Conservation (phyloP, 2,888 invertebrate genomes). For the Watsonalla cultraria region DNA sequence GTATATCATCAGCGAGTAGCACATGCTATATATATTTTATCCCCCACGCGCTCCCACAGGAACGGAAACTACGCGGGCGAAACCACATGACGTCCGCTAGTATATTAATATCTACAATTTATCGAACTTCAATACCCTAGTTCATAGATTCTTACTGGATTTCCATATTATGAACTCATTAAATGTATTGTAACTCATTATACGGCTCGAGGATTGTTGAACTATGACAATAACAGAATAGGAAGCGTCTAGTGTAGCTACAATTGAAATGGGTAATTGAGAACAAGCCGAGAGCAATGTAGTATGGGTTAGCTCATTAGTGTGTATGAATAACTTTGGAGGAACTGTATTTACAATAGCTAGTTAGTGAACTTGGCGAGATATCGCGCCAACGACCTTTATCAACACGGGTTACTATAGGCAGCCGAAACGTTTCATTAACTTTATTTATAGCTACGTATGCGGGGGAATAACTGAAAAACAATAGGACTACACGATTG, state of each 20-base stretch:
- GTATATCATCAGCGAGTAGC: no score
- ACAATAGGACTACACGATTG: conserved; percentile 19
- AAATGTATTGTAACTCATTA: conserved; percentile 1
- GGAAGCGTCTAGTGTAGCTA: conserved; percentile 13
- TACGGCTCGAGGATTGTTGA: conserved; percentile 4
- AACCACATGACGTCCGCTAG: no score
- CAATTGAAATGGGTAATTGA: conserved; percentile 30
- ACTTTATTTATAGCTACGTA: neutral
- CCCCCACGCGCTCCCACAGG: no score
- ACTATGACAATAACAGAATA: conserved; percentile 13
- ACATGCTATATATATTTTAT: no score
- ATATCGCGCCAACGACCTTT: neutral
- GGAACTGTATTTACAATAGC: conserved; percentile 27
- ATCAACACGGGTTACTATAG: neutral
- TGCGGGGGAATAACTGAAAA: conserved; percentile 4
- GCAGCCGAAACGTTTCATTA: neutral
- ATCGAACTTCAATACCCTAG: no score
- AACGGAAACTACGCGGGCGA: no score
- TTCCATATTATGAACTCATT: neutral
- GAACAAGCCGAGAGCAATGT: conserved; percentile 20
- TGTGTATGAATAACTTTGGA: conserved; percentile 27
- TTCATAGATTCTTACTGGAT: no score
- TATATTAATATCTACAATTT: neutral
- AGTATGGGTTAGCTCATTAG: conserved; percentile 27
- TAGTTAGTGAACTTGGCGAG: conserved; percentile 5